Evolutionary conservation across 2,888 invertebrate species (phyloP), one percentile per base, ranked within the genome.

Genomic region (Mystacides longicornis): DNA sequence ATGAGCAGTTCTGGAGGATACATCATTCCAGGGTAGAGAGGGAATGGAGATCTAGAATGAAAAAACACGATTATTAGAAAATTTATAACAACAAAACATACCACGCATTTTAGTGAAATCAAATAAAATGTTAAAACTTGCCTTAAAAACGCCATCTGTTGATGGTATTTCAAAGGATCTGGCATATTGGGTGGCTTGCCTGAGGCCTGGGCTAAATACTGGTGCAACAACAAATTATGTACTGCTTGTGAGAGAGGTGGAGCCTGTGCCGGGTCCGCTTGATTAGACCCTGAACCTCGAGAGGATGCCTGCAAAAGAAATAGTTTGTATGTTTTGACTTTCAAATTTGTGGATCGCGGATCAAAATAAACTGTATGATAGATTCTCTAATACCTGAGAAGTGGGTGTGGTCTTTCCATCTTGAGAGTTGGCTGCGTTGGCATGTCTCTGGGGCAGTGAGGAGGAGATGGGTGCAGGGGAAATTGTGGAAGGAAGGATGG

Each of bases 401-500:
- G 20, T 21, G 3, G 20, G 53, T 20, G n/a, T 51, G 45, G 23
- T 47, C 31, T 16, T 31, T 20, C 53, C 46, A 37, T 37, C 45
- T 42, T 43, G 42, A 2, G 37, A 19, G 5, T 3, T 3, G 3
- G 45, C 75, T 48, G 75, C 75, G 37, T 37, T 14, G 0, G 72
- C 72, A 37, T 70, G 72, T 64, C 77, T 67, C 54, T 75, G 76
- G 0, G 76, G 75, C 3, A 76, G 75, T 1, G 74, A 74, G 1
- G 69, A 67, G 1, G 72, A 67, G 3, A 75, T 72, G 1, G 77
- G 71, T 0, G 77, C 77, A 3, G 75, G 72, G 1, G 77, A 72
- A 0, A 77, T 77, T n/a, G 77, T 77, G 1, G 77, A 77, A 0
- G 77, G 77, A 42, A 77, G 66, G 61, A 77, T 77, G 18, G 77